Base-by-base conservation (phyloP, 2,888 invertebrate species). In the Gerris lacustris region DNA sequence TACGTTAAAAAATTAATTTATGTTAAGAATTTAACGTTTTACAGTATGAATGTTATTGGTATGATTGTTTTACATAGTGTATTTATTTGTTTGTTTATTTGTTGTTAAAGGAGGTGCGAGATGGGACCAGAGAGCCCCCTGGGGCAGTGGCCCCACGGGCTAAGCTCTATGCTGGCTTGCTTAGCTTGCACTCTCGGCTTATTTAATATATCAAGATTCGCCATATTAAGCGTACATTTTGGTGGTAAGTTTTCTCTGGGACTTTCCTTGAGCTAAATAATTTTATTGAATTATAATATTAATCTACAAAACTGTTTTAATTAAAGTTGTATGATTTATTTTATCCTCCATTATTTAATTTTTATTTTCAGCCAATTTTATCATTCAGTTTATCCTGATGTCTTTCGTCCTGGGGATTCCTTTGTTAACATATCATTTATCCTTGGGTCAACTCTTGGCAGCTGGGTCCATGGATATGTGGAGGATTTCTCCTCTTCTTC, bases 391-490 rank as follows among this genome's bases (percentile, higher is more conserved):
- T 82, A 83, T 92, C 76, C 83, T 94, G 77, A 83, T 94, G 76
- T 91, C 94, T 11, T 80, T 93, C 75, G 80, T 92, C 70, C 85
- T 92, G 78, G 92, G 92, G 72, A 88, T 94, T 78, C 94, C 95
- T 6, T 80, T 94, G 75, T 86, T 94, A 77, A 91, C 92, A 71
- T 84, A 94, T 68, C 91, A 93, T 80, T 85, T 92, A 80, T 90
- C 91, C 76, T 82, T 94, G 76, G 94, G 95, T 4, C 91, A 93
- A 80, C 89, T 92, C 76, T 82, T 94, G 72, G 87, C 88, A 67
- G 87, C 92, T 0, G 94, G 94, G 0, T 90, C 92, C 1, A 86
- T 94, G 72, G 92, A 93, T 77, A 94, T 94, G 94, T 95, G 94
- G 94, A 87, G 86, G 77, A 93, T 94, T 77, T 94, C 94, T 70